These are phyloP conservation scores for Nothocercus julius DNA, from an alignment of 2,113 vertebrate species.

Conservation along the genomic window DNA sequence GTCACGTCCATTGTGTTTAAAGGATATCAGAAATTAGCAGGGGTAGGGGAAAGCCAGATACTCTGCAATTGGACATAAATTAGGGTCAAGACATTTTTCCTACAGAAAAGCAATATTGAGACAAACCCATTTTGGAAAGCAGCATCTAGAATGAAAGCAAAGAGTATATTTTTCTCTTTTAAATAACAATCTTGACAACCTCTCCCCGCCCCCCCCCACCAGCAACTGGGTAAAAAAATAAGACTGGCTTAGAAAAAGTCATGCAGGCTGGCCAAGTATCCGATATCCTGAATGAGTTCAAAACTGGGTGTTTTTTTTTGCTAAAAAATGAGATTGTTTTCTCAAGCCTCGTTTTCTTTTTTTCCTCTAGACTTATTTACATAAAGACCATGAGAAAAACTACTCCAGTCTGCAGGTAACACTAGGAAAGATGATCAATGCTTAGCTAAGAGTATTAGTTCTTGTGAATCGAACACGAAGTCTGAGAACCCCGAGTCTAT, in stretches of 20 bases:
- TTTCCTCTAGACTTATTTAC: background rate
- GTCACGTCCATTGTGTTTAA: background rate
- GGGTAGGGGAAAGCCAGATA: background rate
- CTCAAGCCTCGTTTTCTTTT: background rate
- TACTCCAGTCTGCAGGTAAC: background rate
- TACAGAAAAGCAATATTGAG: background rate
- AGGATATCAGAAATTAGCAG: background rate
- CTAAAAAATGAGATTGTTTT: too few relatives aligned
- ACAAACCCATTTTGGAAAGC: background rate
- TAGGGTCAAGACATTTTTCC: background rate
- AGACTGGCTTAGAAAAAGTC: background rate
- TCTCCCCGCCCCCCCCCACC: too few relatives aligned
- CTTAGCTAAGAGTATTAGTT: background rate
- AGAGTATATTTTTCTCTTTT: background rate
- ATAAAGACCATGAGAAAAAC: background rate
- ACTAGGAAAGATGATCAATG: background rate
- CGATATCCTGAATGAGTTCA: background rate
- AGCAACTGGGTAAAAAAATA: too few relatives aligned
- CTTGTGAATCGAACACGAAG: background rate
- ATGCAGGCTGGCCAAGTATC: background rate
- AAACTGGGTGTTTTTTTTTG: too few relatives aligned
- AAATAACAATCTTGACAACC: background rate
- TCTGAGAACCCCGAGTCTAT: background rate
- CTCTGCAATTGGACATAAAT: background rate
- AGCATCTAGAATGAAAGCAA: background rate